Percentiles rank a stretch among this genome's conserved stretches.
Conservation (phyloP, 2,113 vertebrate species). For the Cromileptes altivelis region DNA sequence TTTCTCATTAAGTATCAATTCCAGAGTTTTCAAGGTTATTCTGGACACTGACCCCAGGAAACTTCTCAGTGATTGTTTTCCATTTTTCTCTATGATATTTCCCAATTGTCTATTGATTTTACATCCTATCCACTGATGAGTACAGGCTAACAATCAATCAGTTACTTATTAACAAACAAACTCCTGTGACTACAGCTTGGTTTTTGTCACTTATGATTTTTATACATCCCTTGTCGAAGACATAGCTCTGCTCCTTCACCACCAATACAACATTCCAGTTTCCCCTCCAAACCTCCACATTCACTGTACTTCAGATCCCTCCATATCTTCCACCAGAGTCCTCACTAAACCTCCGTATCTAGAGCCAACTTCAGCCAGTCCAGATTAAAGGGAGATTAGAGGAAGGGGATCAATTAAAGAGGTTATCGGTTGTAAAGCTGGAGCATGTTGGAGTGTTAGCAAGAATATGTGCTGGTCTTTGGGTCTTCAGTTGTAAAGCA, state of each 20-base stretch:
- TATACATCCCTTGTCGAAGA: no score
- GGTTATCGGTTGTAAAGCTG: neutral
- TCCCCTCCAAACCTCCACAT: neutral
- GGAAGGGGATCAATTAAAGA: slow-evolving; percentile 1
- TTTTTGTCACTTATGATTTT: no score
- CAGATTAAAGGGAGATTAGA: slow-evolving; percentile 9
- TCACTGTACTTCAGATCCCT: neutral
- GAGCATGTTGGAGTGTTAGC: neutral
- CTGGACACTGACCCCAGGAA: no score
- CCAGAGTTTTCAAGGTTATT: no score
- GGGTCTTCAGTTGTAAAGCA: neutral
- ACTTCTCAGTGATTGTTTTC: no score
- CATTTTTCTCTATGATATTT: no score
- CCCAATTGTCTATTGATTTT: no score
- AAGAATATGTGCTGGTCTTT: neutral
- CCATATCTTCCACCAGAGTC: neutral
- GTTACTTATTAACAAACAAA: no score
- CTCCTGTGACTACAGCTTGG: no score
- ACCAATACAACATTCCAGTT: neutral
- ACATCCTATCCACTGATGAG: no score
- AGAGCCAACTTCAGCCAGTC: neutral
- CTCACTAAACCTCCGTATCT: neutral
- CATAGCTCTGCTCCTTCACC: neutral
- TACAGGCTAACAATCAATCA: no score
- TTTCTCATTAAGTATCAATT: no score